Base-by-base conservation (phyloP, 2,888 invertebrate genomes). In the Linnaemya vulpina region DNA sequence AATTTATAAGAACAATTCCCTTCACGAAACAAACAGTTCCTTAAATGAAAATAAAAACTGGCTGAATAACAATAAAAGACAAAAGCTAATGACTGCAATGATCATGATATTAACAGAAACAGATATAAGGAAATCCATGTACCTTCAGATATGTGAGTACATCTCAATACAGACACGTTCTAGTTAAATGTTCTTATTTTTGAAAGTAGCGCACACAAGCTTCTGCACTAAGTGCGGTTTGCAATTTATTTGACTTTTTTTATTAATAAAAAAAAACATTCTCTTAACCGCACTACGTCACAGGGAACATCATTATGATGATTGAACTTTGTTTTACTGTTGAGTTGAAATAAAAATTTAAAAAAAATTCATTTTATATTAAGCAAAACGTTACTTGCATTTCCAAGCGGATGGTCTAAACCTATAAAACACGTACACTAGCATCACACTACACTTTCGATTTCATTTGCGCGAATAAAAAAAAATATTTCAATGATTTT, bases 1-100 rank as follows among this genome's bases (percentile, higher is more conserved):
- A 60, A 63, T 82, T 79, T 85, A 85, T 85, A 85, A 85, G 82
- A 85, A 82, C 67, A 60, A 71, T 63, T 71, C 30, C 38, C 15
- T 43, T 9, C n/a, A 17, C 7, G 22, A 17, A 58, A 62, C 15
- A 46, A 71, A 25, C 22, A 65, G 25, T 30, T 30, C 65, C 65
- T 74, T 60, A 30, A 55, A 51, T 38, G n/a, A 68, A 78, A 74
- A 82, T n/a, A n/a, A n/a, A n/a, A n/a, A 58, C n/a, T 3, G 1
- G 63, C 30, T 51, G n/a, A 22, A 30, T n/a, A 51, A n/a, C 20
- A 62, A 58, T 51, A 63, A 43, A 73, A 71, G 53, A 70, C 17
- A 75, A 75, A 49, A 65, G n/a, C 22, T 40, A 38, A 73, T 58
- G 70, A 68, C 62, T 51, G 15, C 60, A 63, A 49, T 51, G 22